Evolutionary conservation across 2,888 invertebrate species (phyloP).

Genomic region (Laspeyria flexula): DNA sequence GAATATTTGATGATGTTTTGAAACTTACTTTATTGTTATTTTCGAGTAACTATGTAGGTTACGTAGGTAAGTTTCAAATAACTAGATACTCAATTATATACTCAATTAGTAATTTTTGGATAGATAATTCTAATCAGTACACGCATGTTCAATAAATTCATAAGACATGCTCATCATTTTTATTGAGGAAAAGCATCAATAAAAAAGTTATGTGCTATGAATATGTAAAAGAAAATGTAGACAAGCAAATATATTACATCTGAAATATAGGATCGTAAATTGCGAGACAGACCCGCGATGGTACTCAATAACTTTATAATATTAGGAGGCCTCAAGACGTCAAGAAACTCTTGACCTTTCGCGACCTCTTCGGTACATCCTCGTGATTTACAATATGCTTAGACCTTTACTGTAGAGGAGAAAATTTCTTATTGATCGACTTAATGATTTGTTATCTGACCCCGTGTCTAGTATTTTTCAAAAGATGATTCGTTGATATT

Average conservation of each 20-base stretch:
- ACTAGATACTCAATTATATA: too few relatives aligned
- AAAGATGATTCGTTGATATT: neutral
- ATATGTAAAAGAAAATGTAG: neutral
- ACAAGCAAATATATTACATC: neutral
- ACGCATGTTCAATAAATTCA: too few relatives aligned
- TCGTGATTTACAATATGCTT: too few relatives aligned
- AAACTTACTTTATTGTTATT: too few relatives aligned
- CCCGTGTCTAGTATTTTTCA: neutral
- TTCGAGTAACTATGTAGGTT: too few relatives aligned
- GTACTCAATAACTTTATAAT: neutral
- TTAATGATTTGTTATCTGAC: neutral
- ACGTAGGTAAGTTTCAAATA: too few relatives aligned
- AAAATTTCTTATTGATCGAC: neutral
- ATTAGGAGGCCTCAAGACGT: conserved; percentile 3
- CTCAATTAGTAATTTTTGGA: too few relatives aligned
- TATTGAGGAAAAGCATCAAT: neutral
- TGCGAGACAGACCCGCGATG: neutral
- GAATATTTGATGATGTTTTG: too few relatives aligned
- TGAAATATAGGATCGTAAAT: neutral
- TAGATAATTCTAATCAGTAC: too few relatives aligned
- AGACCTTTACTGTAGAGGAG: neutral
- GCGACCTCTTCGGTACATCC: too few relatives aligned
- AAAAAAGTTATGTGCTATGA: neutral
- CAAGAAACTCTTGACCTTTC: conserved; percentile 7
- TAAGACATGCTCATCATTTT: neutral